Base-by-base conservation (phyloP, 2,113 vertebrate species). In the Larimichthys crocea region DNA sequence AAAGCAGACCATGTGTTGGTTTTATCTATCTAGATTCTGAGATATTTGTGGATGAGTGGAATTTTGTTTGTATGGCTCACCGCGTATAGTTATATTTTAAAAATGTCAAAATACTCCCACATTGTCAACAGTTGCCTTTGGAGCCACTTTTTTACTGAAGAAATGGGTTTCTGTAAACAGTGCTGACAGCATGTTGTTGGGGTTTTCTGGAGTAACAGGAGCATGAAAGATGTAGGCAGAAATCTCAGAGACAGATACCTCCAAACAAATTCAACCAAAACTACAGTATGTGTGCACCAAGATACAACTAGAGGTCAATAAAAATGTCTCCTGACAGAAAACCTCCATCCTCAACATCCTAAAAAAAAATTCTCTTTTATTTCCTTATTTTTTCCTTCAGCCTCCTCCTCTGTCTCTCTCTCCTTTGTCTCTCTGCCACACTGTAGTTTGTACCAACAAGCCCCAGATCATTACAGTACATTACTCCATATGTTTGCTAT, bases 401-500 rank as follows among this genome's bases (percentile, higher is more conserved):
- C 50, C 62, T 59, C 19, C 65, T 9, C 17, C 11, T 35, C 35
- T n/a, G 6, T 17, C 10, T 4, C 7, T 63, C 26, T 50, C 24
- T 35, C 6, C 46, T 12, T 5, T 46, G 35, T 3, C 44, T 31
- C 22, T 60, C 26, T 35, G 16, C 29, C 14, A 19, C 31, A 49
- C 12, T 48, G 35, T 9, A 52, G 42, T 60, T 56, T 48, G 10
- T n/a, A 44, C 46, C 24, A 42, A 50, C 61, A 15, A 71, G 0
- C 16, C 26, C 3, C 11, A 59, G 62, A 62, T 79, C 20, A 62
- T 42, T 56, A 62, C 63, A 42, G 52, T 2, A 16, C 49, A 73
- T 69, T 42, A 44, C 24, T 20, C 61, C 66, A 74, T 52, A 68
- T 31, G 61, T 62, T 80, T 5, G 5, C 22, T 7, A 49, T 73